Base-by-base conservation (phyloP, 2,797 vertebrate genomes). In the Periophthalmus magnuspinnatus region DNA sequence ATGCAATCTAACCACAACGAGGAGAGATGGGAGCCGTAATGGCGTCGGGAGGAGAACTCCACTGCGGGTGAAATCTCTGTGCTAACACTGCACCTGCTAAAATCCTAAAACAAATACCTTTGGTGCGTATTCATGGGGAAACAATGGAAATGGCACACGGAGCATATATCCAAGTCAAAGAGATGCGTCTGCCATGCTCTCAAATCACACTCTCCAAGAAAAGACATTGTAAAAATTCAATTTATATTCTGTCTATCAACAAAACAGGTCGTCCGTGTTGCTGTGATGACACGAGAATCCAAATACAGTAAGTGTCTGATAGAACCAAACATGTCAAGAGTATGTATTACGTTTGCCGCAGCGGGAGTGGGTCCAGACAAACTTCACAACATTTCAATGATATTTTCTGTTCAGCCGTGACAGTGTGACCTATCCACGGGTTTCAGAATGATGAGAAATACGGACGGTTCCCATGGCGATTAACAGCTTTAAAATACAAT, bases 171-270 rank as follows among this genome's bases (percentile, higher is more conserved):
- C 50, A 21, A 84, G 70, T 78, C 69, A 80, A 66, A 63, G 74
- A 79, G 64, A 86, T 82, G 82, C 71, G 64, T 69, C 76, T 87
- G 21, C 63, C 71, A 1, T 81, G 79, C 85, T 85, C 76, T 79
- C 74, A 85, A 90, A 86, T 81, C 80, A 70, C 69, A 73, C 84
- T 83, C 76, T 86, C 76, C 88, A 88, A 80, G 41, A 84, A 75
- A 85, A 87, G 83, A 91, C 85, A 88, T 90, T 88, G 86, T 85
- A 90, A 85, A 91, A 90, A 85, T 92, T 89, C 89, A 90, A 91
- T 93, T 93, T 93, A 92, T 91, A 92, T 92, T 93, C 92, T 74
- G 91, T 93, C 90, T 87, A 75, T 93, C 90, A 92, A 70, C 66
- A 81, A 82, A 86, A 86, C 84, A 63, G 71, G 71, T 41, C 65